Conservation (phyloP, 2,113 vertebrate genomes). For the Sceloporus undulatus region DNA sequence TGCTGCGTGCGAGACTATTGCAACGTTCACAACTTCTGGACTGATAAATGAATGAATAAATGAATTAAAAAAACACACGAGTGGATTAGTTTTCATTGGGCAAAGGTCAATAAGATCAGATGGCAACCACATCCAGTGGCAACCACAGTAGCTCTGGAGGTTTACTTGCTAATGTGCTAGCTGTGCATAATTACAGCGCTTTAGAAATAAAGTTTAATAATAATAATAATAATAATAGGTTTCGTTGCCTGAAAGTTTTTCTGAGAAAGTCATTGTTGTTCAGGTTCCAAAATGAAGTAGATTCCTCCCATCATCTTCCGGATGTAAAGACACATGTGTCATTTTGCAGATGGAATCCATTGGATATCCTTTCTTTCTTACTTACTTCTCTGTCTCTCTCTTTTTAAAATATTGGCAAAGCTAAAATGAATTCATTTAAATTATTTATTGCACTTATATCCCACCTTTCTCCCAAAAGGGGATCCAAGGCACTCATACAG, state of each 20-base stretch:
- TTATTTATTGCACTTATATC: too few species aligned
- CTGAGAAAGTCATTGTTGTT: background rate
- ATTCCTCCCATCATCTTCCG: background rate
- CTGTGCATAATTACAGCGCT: too few species aligned
- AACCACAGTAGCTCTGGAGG: background rate
- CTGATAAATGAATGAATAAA: background rate
- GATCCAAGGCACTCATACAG: too few species aligned
- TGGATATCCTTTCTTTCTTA: too few species aligned
- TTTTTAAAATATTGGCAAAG: too few species aligned
- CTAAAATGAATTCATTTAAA: too few species aligned
- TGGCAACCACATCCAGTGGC: background rate
- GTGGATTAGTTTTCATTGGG: background rate
- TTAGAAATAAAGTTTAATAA: too few species aligned
- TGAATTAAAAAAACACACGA: background rate
- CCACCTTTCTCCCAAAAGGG: too few species aligned
- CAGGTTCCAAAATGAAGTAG: background rate
- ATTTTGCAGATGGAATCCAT: too few species aligned
- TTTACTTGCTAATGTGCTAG: background rate
- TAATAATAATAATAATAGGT: too few species aligned
- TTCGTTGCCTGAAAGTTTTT: background rate
- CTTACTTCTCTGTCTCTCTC: too few species aligned
- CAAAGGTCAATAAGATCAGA: background rate
- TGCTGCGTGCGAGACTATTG: conserved; percentile 1
- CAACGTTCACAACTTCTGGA: conserved; percentile 5
- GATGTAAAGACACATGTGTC: too few species aligned